A percentile compares a stretch with the other conserved stretches of the same genome.
Conservation (phyloP, 1,140 invertebrate genomes). For the Camponotus vicinus region DNA sequence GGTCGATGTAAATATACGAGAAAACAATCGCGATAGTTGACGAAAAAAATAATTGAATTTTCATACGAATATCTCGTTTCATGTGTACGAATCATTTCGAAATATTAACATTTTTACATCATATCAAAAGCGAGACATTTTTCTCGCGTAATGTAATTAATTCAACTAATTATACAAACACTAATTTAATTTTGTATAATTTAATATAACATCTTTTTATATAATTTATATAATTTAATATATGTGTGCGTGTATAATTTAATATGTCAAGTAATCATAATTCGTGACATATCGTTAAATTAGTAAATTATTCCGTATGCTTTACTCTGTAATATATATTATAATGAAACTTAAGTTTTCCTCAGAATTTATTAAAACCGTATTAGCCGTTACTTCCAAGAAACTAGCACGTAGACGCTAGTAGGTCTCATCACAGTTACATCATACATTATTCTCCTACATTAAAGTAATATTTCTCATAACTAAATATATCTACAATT, state of each 20-base stretch:
- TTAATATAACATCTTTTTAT: background rate
- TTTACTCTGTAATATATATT: background rate
- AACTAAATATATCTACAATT: slow-evolving; percentile 33
- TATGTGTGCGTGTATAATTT: background rate
- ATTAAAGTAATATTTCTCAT: slow-evolving; percentile 37
- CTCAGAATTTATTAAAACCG: slow-evolving; percentile 5
- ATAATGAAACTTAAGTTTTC: background rate
- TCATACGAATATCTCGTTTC: slow-evolving; percentile 24
- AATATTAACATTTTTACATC: slow-evolving; percentile 1
- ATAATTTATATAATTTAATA: too few relatives aligned
- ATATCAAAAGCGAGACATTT: background rate
- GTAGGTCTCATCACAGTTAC: background rate
- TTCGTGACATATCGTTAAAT: background rate
- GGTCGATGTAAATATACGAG: slow-evolving; percentile 15
- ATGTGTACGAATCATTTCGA: slow-evolving; percentile 23
- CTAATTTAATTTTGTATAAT: background rate
- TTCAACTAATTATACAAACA: background rate
- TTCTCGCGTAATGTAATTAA: slow-evolving; percentile 6
- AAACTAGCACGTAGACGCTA: background rate
- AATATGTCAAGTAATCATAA: too few relatives aligned
- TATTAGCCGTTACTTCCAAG: slow-evolving; percentile 25
- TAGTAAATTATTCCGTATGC: background rate
- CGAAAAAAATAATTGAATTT: slow-evolving; percentile 39
- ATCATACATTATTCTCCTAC: background rate
- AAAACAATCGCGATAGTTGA: background rate